Evolutionary conservation across 2,888 invertebrate genomes (phyloP), one percentile per base, ranked within the genome.

Genomic region (Arctia plantaginis): DNA sequence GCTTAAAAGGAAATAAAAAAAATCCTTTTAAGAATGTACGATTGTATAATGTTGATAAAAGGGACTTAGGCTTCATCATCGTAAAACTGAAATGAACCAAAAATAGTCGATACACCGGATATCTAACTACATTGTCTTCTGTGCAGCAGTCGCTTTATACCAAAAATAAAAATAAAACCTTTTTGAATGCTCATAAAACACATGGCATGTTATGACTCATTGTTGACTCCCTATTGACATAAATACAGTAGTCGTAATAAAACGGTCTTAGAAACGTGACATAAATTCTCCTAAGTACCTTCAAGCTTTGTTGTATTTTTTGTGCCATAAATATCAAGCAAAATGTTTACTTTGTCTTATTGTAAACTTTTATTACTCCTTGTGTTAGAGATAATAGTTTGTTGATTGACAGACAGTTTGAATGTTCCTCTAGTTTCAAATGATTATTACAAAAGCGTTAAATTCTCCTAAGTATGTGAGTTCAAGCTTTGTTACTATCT

Each of bases 151-250:
- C 85, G 80, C 83, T 78, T 76, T 78, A 82, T 73, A 66, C 77
- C 73, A 76, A 75, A 80, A 85, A 85, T 68, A 68, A 68, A 65
- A 68, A 68, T 51, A 88, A 86, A 83, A 87, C 83, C 80, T 85
- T 83, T 80, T 79, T 77, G 80, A 80, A 85, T 75, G 76, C 75
- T 79, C 87, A 85, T 92, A 91, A 92, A 90, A 88, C 81, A 83
- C 84, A 86, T 86, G 86, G 85, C 87, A 88, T 83, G 86, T 91
- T 92, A 92, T 90, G 92, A 90, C 87, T 90, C 90, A 89, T 91
- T 92, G 92, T 91, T 88, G 82, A 86, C 86, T 87, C 85, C 83
- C 83, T 86, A 90, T 89, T 88, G 90, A 90, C 90, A 88, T 88
- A 90, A 90, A 90, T 87, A 87, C 87, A 82, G 85, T 82, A 87